phyloP scores from a whole-genome alignment of 2,888 invertebrate species.

The Agriopis marginaria region DNA sequence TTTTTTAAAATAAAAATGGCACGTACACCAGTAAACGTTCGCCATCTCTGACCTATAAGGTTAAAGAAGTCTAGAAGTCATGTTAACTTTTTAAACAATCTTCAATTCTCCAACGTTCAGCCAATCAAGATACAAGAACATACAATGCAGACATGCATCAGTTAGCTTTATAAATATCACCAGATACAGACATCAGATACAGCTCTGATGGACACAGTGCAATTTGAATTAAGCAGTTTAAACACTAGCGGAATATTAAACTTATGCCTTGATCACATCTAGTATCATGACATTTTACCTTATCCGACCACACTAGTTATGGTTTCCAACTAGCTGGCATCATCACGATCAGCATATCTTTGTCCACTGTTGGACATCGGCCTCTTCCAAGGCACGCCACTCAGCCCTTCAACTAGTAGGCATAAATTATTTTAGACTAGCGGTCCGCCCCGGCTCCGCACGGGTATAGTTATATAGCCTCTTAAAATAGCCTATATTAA shows the following conservation, averaged over 20 bases:
- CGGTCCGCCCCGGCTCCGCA: too few relatives aligned
- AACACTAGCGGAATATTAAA: conserved; percentile 49
- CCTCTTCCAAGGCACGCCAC: too few relatives aligned
- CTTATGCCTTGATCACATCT: conserved; percentile 52
- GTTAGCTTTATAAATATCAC: conserved; percentile 35
- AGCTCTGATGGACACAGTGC: conserved; percentile 48
- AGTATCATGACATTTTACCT: conserved; percentile 40
- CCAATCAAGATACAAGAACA: conserved; percentile 36
- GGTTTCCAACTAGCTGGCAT: conserved; percentile 3
- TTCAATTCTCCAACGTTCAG: conserved; percentile 12
- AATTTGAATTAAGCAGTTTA: conserved; percentile 57
- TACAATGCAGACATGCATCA: conserved; percentile 38
- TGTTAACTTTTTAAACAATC: conserved; percentile 5
- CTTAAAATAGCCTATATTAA: too few relatives aligned
- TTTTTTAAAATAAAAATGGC: too few relatives aligned
- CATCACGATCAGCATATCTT: not conserved
- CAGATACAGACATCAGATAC: conserved; percentile 42
- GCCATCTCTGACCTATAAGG: not conserved
- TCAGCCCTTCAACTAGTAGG: too few relatives aligned
- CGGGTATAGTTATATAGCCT: too few relatives aligned
- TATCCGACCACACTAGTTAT: conserved; percentile 7
- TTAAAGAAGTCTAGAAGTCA: not conserved
- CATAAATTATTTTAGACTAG: too few relatives aligned
- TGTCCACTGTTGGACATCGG: too few relatives aligned
- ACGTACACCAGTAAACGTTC: too few relatives aligned